Evolutionary conservation across 1,140 invertebrate genomes (phyloP).

Genomic region (Leptopilina boulardi): DNA sequence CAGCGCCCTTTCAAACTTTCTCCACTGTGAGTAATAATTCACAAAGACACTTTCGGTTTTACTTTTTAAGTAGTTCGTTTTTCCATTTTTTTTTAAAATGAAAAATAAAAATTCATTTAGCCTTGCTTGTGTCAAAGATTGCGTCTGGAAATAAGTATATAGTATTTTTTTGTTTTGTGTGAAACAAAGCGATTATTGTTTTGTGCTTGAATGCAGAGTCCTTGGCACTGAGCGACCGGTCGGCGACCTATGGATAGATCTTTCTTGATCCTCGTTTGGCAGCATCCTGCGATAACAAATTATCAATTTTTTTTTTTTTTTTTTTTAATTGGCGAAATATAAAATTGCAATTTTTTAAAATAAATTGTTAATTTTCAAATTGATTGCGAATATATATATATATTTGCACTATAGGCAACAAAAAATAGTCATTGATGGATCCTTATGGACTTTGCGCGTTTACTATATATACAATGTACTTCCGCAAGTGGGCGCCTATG

Average conservation of each 20-base stretch:
- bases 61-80: no score
- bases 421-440: conserved; percentile 52
- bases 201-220: conserved; percentile 61
- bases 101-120: no score
- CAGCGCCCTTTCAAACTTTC: no score
- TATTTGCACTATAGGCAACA: conserved; percentile 47
- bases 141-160: conserved; percentile 50
- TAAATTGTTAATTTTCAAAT: no score
- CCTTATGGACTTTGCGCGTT: conserved; percentile 55
- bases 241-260: conserved; percentile 63
- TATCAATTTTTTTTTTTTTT: conserved; percentile 33
- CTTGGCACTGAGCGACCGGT: conserved; percentile 70
- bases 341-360: no score
- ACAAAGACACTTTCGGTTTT: no score
- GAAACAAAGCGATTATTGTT: conserved; percentile 65
- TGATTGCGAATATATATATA: no score
- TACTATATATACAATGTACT: conserved; percentile 67
- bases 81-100: no score
- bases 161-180: no score
- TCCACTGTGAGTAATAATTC: no score
- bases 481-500: conserved; percentile 63
- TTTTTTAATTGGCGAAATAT: no score
- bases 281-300: conserved; percentile 58
- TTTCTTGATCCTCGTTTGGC: conserved; percentile 41
- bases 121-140: no score